phyloP scores from a whole-genome alignment of 2,888 invertebrate species.

The Drosophila mulleri region DNA sequence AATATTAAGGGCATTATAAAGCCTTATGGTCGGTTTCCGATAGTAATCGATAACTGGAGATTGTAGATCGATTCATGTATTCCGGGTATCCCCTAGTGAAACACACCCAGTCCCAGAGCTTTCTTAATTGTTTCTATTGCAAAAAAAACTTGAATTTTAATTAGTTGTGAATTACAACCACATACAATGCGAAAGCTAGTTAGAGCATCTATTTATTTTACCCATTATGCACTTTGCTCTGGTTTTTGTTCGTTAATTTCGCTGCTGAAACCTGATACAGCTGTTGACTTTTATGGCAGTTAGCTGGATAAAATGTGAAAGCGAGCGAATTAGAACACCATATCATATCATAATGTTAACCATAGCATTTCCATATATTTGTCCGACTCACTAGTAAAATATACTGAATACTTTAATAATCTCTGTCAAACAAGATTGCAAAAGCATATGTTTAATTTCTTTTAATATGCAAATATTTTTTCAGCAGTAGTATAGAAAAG shows the following conservation, averaged over 20 bases:
- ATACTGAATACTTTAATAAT: not conserved
- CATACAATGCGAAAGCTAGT: not conserved
- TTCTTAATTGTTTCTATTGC: not conserved
- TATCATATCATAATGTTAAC: slow-evolving; percentile 2
- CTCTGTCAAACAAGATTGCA: not conserved
- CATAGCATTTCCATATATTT: not conserved
- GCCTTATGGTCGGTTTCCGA: no score
- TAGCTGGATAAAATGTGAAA: not conserved
- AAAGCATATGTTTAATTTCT: not conserved
- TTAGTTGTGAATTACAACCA: slow-evolving; percentile 14
- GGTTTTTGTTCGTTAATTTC: slow-evolving; percentile 1
- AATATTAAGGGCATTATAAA: no score
- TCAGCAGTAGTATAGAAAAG: no score
- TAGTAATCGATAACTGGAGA: no score
- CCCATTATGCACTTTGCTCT: not conserved
- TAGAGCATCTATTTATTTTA: not conserved
- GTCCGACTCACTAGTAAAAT: no score
- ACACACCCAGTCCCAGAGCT: not conserved
- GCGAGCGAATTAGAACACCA: not conserved
- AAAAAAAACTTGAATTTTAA: not conserved
- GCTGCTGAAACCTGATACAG: not conserved
- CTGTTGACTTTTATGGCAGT: slow-evolving; percentile 1
- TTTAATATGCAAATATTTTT: no score
- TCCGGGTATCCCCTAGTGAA: not conserved
- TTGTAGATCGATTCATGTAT: no score